Percentiles rank a stretch among this genome's conserved stretches.
Evolutionary conservation across 92 coral and sea anemone species (phyloP).

Genomic region (Epizoanthus scotinus): DNA sequence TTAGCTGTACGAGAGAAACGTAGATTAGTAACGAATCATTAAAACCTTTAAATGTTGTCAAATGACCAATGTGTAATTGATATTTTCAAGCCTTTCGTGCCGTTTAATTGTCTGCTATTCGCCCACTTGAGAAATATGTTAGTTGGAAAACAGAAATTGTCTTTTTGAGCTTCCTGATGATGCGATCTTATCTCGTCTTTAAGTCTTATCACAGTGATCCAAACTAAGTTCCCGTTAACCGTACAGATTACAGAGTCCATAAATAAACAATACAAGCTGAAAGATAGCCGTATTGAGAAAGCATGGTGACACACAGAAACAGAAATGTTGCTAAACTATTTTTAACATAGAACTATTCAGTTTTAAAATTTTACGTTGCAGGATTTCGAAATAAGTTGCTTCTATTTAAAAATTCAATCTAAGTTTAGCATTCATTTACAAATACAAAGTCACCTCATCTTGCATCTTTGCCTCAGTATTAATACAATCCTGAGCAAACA

Average conservation of each 20-base stretch:
- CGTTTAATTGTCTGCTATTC: not conserved
- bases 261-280: slow-evolving; percentile 23
- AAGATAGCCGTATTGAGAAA: not conserved
- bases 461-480: too few relatives aligned
- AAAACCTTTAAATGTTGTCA: not conserved
- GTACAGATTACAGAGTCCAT: slow-evolving; percentile 17
- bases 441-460: too few relatives aligned
- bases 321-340: too few relatives aligned
- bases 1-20: slow-evolving; percentile 9
- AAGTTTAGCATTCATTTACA: too few relatives aligned
- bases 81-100: not conserved
- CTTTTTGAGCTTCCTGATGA: slow-evolving; percentile 1
- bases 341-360: too few relatives aligned
- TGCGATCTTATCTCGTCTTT: slow-evolving; percentile 11
- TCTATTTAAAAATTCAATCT: too few relatives aligned
- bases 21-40: not conserved
- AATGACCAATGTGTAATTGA: not conserved
- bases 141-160: not conserved
- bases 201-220: slow-evolving; percentile 11
- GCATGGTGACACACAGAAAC: too few relatives aligned
- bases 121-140: not conserved
- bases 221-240: slow-evolving; percentile 4
- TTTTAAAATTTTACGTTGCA: too few relatives aligned
- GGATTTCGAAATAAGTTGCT: too few relatives aligned
- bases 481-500: too few relatives aligned